phyloP scores from a whole-genome alignment of 2,797 vertebrate species.

The Microtus obscurus region DNA sequence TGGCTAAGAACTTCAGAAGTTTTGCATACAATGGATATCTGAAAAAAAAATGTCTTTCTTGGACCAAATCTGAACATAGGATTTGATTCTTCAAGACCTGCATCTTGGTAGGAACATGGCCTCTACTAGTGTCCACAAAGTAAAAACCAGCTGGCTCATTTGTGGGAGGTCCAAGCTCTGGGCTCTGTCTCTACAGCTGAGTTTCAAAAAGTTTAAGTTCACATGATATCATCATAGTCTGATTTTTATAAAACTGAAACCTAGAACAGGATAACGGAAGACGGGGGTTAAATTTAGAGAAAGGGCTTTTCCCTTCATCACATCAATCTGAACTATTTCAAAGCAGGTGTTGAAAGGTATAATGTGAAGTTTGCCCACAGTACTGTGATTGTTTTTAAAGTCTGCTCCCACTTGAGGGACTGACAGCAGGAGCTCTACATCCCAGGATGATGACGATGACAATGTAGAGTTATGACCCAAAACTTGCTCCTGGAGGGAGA shows the following conservation, averaged over 20 bases:
- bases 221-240: not conserved
- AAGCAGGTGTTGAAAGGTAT: not conserved
- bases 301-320: not conserved
- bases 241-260: not conserved
- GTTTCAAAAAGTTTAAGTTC: not conserved
- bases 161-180: not conserved
- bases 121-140: not conserved
- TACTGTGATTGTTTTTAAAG: not conserved
- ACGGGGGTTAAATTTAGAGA: not conserved
- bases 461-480: not conserved
- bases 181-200: not conserved
- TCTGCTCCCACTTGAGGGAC: not conserved
- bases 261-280: not conserved
- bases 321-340: not conserved
- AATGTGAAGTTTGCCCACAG: not conserved
- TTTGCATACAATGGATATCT: not conserved
- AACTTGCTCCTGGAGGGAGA: not conserved
- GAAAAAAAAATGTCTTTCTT: not conserved
- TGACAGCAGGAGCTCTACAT: not conserved
- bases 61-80: not conserved
- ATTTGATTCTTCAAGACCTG: not conserved
- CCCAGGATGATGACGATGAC: not conserved
- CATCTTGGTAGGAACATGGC: not conserved
- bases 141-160: not conserved
- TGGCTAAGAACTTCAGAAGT: not conserved